These are phyloP conservation scores for Tinamus major DNA, from an alignment of 2,797 vertebrate species.

Conservation along the genomic window DNA sequence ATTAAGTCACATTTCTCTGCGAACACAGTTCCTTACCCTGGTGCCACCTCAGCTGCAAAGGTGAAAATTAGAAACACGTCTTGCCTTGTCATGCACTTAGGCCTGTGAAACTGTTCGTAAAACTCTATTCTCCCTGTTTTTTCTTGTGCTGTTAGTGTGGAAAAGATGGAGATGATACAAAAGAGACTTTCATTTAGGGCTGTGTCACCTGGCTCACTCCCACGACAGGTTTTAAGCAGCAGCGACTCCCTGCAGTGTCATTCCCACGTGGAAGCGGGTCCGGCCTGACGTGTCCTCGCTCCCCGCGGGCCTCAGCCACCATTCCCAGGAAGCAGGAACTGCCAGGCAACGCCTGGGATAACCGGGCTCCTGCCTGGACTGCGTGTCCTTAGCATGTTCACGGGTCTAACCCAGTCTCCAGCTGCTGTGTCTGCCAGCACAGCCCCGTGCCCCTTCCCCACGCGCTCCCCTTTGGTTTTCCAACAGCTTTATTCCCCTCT, in stretches of 20 bases:
- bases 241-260: background rate
- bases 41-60: background rate
- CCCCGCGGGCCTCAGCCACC: background rate
- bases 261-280: too few species aligned
- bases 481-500: background rate
- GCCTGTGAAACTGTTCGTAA: too few species aligned
- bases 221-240: too few species aligned
- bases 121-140: background rate
- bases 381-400: too few species aligned
- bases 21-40: fast-evolving
- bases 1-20: background rate
- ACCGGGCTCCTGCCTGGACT: background rate
- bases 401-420: background rate
- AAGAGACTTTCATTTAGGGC: background rate
- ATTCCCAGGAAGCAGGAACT: background rate
- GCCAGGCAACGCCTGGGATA: fast-evolving
- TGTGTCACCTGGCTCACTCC: background rate
- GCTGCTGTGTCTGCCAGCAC: background rate
- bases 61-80: fast-evolving
- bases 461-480: background rate
- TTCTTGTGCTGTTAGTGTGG: background rate
- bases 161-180: background rate
- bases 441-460: background rate
- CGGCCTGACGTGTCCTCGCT: too few species aligned
- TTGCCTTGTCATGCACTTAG: fast-evolving